These are phyloP conservation scores for Puma concolor DNA, from an alignment of 2,113 vertebrate genomes.

Conservation along the genomic window DNA sequence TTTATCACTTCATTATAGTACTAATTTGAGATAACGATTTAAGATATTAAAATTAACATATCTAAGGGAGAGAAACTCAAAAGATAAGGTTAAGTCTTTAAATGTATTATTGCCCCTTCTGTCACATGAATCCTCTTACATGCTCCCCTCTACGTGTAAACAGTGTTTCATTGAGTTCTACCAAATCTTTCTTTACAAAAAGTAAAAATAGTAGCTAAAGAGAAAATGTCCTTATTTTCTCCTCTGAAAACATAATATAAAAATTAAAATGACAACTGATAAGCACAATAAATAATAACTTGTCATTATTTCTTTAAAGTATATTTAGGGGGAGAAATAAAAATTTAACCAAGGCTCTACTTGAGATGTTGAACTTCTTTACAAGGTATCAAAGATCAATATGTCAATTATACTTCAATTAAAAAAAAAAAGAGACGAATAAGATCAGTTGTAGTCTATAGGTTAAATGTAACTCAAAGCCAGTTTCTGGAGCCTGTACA, in stretches of 20 bases:
- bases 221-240: background rate
- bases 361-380: background rate
- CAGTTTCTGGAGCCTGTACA: background rate
- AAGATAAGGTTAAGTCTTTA: background rate
- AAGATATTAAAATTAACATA: background rate
- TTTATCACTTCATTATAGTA: conserved; percentile 5
- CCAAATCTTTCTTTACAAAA: background rate
- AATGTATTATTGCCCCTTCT: background rate
- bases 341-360: conserved; percentile 4
- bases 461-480: background rate
- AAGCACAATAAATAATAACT: too few relatives aligned
- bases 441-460: background rate
- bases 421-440: background rate
- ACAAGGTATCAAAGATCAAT: background rate
- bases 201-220: background rate
- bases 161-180: background rate
- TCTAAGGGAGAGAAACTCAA: background rate
- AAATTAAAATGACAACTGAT: background rate
- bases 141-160: background rate
- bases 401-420: background rate
- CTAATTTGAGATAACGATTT: background rate
- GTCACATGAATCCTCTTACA: background rate
- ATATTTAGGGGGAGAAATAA: background rate
- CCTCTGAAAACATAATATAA: background rate
- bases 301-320: background rate